Conservation (phyloP, 2,113 vertebrate species). For the Hippocampus guttulatus region DNA sequence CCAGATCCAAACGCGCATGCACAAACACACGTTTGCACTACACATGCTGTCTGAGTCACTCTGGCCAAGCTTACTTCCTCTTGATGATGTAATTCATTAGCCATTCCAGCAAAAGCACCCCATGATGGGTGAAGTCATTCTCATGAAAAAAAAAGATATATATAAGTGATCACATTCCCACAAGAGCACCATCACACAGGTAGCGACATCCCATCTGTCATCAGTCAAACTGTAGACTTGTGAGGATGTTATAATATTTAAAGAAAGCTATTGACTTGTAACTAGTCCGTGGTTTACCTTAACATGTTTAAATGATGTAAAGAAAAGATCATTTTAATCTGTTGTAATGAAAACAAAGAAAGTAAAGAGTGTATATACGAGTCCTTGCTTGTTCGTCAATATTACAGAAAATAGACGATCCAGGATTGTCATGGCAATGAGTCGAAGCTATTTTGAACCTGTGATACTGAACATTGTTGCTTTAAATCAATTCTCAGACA, state of each 20-base stretch:
- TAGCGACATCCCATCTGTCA: background rate
- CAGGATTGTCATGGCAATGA: background rate
- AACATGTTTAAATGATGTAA: background rate
- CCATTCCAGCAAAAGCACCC: conserved; percentile 38
- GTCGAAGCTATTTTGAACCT: background rate
- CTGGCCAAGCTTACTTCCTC: conserved; percentile 56
- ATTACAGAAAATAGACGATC: background rate
- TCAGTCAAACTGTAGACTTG: background rate
- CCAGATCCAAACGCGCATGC: conserved; percentile 2
- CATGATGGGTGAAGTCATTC: conserved; percentile 54
- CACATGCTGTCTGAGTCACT: conserved; percentile 22
- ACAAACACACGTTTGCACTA: conserved; percentile 10
- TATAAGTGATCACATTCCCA: background rate
- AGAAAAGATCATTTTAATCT: background rate
- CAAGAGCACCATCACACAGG: background rate
- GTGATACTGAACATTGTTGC: background rate
- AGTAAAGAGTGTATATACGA: background rate
- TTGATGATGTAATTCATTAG: conserved; percentile 50
- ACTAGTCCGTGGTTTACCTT: background rate
- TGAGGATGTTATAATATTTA: background rate
- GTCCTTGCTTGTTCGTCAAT: background rate
- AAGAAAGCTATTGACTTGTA: background rate
- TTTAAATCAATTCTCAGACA: background rate
- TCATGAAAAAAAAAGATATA: conserved; percentile 21
- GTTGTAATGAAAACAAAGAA: background rate